Evolutionary conservation across 2,797 vertebrate genomes (phyloP).

Genomic region (Phrynocephalus guinanensis): DNA sequence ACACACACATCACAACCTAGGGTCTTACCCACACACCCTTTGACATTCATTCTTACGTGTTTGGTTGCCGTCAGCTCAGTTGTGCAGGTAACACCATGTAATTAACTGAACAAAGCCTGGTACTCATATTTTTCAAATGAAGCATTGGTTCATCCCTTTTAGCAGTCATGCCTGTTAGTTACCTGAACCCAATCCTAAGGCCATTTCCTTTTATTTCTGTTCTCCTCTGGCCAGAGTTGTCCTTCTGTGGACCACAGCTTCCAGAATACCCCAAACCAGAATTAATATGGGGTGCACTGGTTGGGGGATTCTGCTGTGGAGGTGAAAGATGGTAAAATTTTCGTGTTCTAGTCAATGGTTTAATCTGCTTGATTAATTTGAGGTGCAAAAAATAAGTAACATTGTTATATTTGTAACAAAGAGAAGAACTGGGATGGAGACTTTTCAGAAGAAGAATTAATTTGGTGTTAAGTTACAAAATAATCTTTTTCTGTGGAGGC

Average conservation of each 20-base stretch:
- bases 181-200: neutral
- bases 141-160: neutral
- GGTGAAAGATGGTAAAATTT: too few relatives aligned
- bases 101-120: neutral
- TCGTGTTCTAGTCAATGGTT: neutral
- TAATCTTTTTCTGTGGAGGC: constrained; percentile 9
- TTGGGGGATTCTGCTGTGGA: too few relatives aligned
- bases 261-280: too few relatives aligned
- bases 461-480: neutral
- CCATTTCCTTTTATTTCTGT: constrained; percentile 3
- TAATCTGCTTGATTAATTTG: neutral
- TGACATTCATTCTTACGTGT: neutral
- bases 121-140: neutral
- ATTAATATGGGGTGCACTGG: too few relatives aligned
- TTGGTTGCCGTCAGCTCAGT: neutral
- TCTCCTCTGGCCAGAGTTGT: neutral
- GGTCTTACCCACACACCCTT: neutral
- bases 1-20: too few relatives aligned
- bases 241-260: too few relatives aligned
- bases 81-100: neutral
- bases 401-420: neutral
- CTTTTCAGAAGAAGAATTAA: neutral
- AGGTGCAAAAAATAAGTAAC: neutral
- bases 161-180: neutral
- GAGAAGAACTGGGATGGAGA: neutral